Conservation (phyloP, 1,140 invertebrate species). For the Penaeus chinensis region DNA sequence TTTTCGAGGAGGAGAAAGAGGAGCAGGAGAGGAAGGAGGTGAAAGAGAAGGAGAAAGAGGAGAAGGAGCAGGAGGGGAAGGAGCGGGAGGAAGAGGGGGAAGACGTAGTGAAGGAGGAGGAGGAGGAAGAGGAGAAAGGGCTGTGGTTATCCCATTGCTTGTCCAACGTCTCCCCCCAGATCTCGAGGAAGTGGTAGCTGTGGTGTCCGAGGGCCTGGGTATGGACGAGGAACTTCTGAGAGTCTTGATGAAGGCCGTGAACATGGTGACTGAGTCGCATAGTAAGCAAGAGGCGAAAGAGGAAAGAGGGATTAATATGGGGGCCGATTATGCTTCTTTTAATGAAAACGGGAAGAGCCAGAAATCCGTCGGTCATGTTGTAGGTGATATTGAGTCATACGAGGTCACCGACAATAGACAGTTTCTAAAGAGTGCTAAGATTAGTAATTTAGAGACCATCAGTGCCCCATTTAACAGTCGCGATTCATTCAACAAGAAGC, state of each 20-base stretch:
- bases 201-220: background rate
- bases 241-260: constrained; percentile 21
- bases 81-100: background rate
- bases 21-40: background rate
- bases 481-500: background rate
- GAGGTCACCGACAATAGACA: no score
- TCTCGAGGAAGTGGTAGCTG: background rate
- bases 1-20: background rate
- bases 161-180: background rate
- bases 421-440: background rate
- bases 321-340: background rate
- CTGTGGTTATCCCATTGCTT: background rate
- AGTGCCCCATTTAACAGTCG: background rate
- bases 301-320: background rate
- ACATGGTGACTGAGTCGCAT: background rate
- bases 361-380: background rate
- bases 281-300: background rate
- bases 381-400: background rate
- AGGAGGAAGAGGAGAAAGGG: background rate
- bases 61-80: background rate
- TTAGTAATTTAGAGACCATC: background rate
- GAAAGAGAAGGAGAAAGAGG: background rate
- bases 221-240: constrained; percentile 1
- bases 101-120: background rate
- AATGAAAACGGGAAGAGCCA: background rate